Base-by-base conservation (phyloP, 2,797 vertebrate species). In the Sebastes nivosus region DNA sequence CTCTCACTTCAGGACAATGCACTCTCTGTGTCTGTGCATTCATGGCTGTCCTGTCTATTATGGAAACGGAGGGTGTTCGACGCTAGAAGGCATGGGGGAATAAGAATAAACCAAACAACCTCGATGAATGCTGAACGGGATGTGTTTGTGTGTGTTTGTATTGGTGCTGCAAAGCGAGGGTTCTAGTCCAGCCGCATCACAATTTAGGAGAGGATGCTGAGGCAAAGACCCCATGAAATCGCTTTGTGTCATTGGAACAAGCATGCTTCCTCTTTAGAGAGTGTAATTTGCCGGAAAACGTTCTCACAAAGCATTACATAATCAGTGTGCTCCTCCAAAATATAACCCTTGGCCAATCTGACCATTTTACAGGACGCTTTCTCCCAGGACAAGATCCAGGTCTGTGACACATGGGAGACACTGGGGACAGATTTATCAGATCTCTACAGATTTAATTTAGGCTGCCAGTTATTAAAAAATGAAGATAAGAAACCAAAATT, bases 261-360 rank as follows among this genome's bases (percentile, higher is more conserved):
- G 86, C 75, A 79, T 36, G 85, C 70, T 80, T 90, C 77, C 81
- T 61, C 86, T 92, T 89, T 82, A 90, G 54, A 74, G 79, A 76
- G 91, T 85, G 81, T 89, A 93, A 93, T 93, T 93, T 90, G 83
- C 85, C 46, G 90, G 90, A 93, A 94, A 94, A 91, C 84, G 38
- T 74, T 57, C 83, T 77, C 69, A 94, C 91, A 94, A 90, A 91
- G 91, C 78, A 25, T 94, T 93, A 89, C 86, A 88, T 91, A 93
- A 94, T 81, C 87, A 67, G 75, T 32, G 36, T 36, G 50, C 34
- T 85, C 30, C 77, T 81, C 75, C 65, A 29, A 82, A 87, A 77
- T 83, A 72, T 81, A 88, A 87, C 82, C 82, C 81, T 59, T 71
- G 80, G 79, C 65, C 79, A 86, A 86, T 81, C 82, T 80, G 77